phyloP scores from a whole-genome alignment of 2,888 invertebrate species.

The Diplazon laetatorius region DNA sequence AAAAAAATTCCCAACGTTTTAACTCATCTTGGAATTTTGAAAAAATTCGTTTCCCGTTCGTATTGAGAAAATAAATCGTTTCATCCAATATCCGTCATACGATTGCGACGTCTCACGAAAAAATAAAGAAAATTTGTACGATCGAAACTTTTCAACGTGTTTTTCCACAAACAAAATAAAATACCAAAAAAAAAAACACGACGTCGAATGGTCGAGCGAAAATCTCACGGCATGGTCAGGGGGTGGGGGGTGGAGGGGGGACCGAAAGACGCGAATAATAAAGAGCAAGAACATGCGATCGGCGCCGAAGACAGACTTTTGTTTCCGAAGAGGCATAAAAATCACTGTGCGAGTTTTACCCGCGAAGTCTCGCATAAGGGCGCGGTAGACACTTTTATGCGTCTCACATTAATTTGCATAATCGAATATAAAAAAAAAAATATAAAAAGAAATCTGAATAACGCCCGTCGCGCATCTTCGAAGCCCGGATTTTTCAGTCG shows the following conservation, averaged over 20 bases:
- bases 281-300: constrained; percentile 20
- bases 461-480: constrained; percentile 69
- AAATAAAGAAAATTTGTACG: neutral
- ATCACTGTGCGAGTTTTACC: constrained; percentile 68
- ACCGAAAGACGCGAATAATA: neutral
- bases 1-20: too few relatives aligned
- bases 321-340: constrained; percentile 79
- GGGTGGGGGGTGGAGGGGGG: neutral
- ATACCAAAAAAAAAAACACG: neutral
- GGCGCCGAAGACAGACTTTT: constrained; percentile 58
- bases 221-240: too few relatives aligned
- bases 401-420: constrained; percentile 81
- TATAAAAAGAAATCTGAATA: constrained; percentile 82
- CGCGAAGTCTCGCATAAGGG: constrained; percentile 71
- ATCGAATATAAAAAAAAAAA: constrained; percentile 80
- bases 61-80: neutral
- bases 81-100: neutral
- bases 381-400: constrained; percentile 79
- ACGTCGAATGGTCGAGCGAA: constrained; percentile 43
- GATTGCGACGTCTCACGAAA: neutral
- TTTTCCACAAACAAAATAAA: neutral
- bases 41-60: too few relatives aligned
- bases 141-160: neutral
- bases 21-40: too few relatives aligned
- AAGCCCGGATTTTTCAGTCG: constrained; percentile 31